phyloP scores from a whole-genome alignment of 2,888 invertebrate genomes.

The Leptopilina syphax region DNA sequence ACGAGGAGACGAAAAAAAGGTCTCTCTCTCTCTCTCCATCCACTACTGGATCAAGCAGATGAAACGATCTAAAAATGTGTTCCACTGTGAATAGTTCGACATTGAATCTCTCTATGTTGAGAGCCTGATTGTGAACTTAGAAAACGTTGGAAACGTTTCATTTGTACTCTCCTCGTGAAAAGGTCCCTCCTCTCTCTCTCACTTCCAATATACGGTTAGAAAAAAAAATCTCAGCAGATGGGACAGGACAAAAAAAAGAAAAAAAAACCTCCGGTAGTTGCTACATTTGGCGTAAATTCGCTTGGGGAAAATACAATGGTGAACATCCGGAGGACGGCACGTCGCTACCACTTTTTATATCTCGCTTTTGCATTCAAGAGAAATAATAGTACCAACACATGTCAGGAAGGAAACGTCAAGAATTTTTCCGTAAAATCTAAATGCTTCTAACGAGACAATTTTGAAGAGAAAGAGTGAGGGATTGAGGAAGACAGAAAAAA shows the following conservation, averaged over 20 bases:
- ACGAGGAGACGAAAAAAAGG: slow-evolving; percentile 8
- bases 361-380: slow-evolving; percentile 43
- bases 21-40: not conserved
- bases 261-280: slow-evolving; percentile 3
- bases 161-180: slow-evolving; percentile 48
- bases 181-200: slow-evolving; percentile 19
- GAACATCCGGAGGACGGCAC: slow-evolving; percentile 42
- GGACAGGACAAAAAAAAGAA: slow-evolving; percentile 48
- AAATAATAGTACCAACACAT: slow-evolving; percentile 44
- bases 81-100: slow-evolving; percentile 45
- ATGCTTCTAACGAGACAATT: slow-evolving; percentile 46
- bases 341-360: slow-evolving; percentile 51
- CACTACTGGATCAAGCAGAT: not conserved
- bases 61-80: slow-evolving; percentile 33
- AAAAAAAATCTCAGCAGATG: slow-evolving; percentile 43
- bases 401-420: slow-evolving; percentile 42
- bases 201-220: not conserved
- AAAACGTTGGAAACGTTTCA: slow-evolving; percentile 48
- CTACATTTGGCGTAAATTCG: slow-evolving; percentile 51
- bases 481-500: too few relatives aligned
- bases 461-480: not conserved
- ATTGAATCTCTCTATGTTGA: slow-evolving; percentile 50
- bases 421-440: slow-evolving; percentile 47
- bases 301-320: slow-evolving; percentile 51
- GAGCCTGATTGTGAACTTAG: slow-evolving; percentile 50